phyloP scores from a whole-genome alignment of 2,113 vertebrate genomes.

The Camelus dromedarius region DNA sequence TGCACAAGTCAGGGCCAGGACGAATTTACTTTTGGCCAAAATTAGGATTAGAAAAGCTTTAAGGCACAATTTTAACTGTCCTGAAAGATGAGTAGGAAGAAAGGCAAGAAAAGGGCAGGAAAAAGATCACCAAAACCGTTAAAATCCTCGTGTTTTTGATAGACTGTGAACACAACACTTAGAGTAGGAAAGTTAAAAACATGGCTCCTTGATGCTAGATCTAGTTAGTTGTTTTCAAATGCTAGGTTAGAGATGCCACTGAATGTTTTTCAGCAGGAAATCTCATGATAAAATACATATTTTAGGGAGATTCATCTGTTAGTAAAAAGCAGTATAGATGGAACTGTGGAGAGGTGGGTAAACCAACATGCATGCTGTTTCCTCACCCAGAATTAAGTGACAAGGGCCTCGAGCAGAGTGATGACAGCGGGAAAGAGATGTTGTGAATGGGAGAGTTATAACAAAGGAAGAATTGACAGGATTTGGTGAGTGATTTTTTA shows the following conservation, averaged over 20 bases:
- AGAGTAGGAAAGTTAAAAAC: not conserved
- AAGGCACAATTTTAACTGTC: not conserved
- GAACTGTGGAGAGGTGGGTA: not conserved
- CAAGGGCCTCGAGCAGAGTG: not conserved
- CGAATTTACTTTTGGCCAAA: not conserved
- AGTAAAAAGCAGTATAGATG: not conserved
- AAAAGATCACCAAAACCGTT: not conserved
- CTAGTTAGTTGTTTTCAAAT: slow-evolving; percentile 26
- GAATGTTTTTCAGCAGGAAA: not conserved
- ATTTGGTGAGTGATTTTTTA: not conserved
- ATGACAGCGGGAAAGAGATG: not conserved
- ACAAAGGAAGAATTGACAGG: not conserved
- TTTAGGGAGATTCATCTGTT: not conserved
- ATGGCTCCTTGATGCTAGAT: not conserved
- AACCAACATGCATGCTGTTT: not conserved
- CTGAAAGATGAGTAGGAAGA: not conserved
- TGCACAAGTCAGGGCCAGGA: not conserved
- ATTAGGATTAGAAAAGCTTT: not conserved
- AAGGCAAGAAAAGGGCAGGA: not conserved
- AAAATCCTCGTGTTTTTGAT: not conserved
- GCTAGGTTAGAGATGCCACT: not conserved
- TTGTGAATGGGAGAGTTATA: not conserved
- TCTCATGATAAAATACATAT: not conserved
- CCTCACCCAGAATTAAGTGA: not conserved
- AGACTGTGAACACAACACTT: not conserved